Evolutionary conservation across 1,140 invertebrate species (phyloP).

Genomic region (Procambarus clarkii): DNA sequence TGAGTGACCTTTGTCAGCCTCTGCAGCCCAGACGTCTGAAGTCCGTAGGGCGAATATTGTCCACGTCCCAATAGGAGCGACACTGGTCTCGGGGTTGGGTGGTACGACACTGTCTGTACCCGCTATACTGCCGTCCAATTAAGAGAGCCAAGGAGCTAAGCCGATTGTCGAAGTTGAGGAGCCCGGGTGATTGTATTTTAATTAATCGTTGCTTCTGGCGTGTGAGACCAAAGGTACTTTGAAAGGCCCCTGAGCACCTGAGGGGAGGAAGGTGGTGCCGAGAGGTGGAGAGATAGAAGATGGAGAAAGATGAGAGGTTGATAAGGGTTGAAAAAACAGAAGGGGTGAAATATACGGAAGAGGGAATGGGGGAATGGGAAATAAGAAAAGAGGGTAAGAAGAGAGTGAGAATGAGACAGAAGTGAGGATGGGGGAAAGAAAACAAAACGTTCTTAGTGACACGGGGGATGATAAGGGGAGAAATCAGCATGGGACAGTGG

Average conservation of each 20-base stretch:
- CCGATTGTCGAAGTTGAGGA: constrained; percentile 29
- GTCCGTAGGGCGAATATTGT: too few relatives aligned
- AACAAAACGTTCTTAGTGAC: not conserved
- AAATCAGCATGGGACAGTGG: not conserved
- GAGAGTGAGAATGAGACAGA: constrained; percentile 6
- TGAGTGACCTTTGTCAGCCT: not conserved
- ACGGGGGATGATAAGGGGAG: not conserved
- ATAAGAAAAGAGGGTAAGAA: not conserved
- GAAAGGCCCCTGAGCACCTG: not conserved
- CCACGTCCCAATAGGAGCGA: not conserved
- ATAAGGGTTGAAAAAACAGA: not conserved
- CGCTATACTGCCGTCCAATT: not conserved
- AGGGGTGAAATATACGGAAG: not conserved
- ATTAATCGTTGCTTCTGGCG: constrained; percentile 15
- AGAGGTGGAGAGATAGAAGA: not conserved
- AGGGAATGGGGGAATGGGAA: not conserved
- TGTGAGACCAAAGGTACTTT: not conserved
- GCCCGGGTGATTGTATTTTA: constrained; percentile 18
- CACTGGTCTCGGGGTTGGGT: not conserved
- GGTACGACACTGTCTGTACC: not conserved
- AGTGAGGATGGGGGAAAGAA: not conserved
- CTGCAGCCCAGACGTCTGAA: too few relatives aligned
- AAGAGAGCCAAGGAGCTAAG: constrained; percentile 5
- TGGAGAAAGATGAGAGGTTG: not conserved
- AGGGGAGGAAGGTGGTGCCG: not conserved